Conservation (phyloP, 2,888 invertebrate species). For the Busseola fusca region DNA sequence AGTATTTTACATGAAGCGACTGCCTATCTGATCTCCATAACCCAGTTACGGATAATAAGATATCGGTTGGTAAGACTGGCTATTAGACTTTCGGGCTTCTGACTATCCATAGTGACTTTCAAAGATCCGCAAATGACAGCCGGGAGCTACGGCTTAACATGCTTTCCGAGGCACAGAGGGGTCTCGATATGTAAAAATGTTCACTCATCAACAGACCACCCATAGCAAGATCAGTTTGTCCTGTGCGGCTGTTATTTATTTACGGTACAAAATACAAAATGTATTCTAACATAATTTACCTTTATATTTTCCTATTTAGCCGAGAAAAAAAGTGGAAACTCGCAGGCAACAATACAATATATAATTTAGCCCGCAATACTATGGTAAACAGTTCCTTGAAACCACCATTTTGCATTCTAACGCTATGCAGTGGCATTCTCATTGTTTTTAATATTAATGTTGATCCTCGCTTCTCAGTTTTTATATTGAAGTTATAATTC, state of each 20-base stretch:
- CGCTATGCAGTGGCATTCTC: conserved; percentile 37
- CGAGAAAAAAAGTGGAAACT: conserved; percentile 1
- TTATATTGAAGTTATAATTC: conserved; percentile 61
- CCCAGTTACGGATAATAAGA: not conserved
- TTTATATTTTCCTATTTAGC: not conserved
- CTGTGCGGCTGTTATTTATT: not conserved
- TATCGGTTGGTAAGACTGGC: not conserved
- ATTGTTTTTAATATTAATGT: conserved; percentile 60
- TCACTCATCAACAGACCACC: too few relatives aligned
- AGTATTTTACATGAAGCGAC: not conserved
- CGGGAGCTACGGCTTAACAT: not conserved
- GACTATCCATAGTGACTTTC: too few relatives aligned
- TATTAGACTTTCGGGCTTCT: too few relatives aligned
- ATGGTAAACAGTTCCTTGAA: conserved; percentile 58
- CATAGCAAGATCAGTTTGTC: not conserved
- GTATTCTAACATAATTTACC: not conserved
- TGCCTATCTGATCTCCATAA: not conserved
- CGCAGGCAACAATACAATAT: conserved; percentile 29
- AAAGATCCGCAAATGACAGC: not conserved
- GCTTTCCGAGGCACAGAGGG: not conserved
- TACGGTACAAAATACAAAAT: not conserved
- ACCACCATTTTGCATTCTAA: conserved; percentile 49
- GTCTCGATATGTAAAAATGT: not conserved
- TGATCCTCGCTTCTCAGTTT: conserved; percentile 47
- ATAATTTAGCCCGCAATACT: conserved; percentile 54